Conservation (phyloP, 2,888 invertebrate species). For the Pollenia labialis region DNA sequence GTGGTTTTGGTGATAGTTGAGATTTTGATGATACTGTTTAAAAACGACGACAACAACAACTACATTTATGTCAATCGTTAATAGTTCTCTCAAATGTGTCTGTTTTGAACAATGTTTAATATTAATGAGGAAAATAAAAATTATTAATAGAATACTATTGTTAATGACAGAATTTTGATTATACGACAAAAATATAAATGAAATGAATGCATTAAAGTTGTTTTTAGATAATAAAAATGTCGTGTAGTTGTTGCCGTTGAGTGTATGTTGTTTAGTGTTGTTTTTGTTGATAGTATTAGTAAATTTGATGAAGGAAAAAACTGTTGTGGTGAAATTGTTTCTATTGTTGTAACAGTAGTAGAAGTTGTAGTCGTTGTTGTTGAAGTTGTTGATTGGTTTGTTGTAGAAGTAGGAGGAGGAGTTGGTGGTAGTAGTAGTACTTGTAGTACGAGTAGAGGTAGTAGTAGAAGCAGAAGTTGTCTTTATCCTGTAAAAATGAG, state of each 20-base stretch:
- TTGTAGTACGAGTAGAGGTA: constrained; percentile 81
- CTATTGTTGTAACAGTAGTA: constrained; percentile 72
- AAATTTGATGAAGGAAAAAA: constrained; percentile 70
- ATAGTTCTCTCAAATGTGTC: constrained; percentile 26
- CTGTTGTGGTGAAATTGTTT: constrained; percentile 68
- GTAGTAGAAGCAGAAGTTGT: constrained; percentile 82
- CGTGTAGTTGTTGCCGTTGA: constrained; percentile 66
- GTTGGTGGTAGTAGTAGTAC: constrained; percentile 81
- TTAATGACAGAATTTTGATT: background rate
- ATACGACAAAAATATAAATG: background rate
- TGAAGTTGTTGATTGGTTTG: constrained; percentile 77
- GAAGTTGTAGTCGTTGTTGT: constrained; percentile 74
- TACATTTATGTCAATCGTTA: constrained; percentile 46
- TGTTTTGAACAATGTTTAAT: constrained; percentile 23
- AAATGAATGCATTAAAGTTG: constrained; percentile 7
- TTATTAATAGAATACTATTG: background rate
- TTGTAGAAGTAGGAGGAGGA: constrained; percentile 81
- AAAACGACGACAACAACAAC: constrained; percentile 73
- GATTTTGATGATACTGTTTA: constrained; percentile 73
- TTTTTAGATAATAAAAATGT: constrained; percentile 48
- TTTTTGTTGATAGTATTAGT: constrained; percentile 73
- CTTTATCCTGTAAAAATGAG: constrained; percentile 84
- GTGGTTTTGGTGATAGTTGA: constrained; percentile 74
- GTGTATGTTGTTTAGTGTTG: constrained; percentile 65
- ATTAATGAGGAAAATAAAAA: constrained; percentile 24